These are phyloP conservation scores for Synanceia verrucosa DNA, from an alignment of 2,797 vertebrate genomes.

Conservation along the genomic window DNA sequence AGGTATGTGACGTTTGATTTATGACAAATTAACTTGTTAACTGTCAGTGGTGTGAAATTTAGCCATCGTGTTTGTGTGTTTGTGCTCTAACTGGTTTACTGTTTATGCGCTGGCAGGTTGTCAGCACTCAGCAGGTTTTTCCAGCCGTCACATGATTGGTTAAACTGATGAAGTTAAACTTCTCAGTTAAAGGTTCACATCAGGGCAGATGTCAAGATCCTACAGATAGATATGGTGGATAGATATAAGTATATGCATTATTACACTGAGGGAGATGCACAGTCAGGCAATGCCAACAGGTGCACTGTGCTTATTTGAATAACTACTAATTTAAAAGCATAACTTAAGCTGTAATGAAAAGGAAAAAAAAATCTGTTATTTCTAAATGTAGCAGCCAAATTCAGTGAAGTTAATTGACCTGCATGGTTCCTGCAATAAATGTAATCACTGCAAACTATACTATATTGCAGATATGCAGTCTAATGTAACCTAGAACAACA, in stretches of 20 bases:
- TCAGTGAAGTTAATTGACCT: neutral
- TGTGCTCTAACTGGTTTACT: neutral
- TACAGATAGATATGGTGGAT: neutral
- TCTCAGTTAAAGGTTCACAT: neutral
- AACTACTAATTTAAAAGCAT: neutral
- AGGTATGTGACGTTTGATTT: slow-evolving; percentile 61
- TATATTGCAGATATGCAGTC: neutral
- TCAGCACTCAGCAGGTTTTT: slow-evolving; percentile 16
- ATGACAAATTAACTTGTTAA: neutral
- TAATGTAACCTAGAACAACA: neutral
- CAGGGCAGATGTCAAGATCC: neutral
- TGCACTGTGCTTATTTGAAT: neutral
- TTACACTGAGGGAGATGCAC: neutral
- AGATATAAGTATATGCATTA: neutral
- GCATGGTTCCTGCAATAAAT: neutral
- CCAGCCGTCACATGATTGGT: slow-evolving; percentile 49
- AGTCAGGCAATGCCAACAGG: neutral
- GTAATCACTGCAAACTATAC: too few species aligned
- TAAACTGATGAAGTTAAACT: neutral
- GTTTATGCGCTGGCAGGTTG: neutral
- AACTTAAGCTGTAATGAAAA: neutral
- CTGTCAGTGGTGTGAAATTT: neutral
- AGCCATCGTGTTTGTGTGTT: neutral
- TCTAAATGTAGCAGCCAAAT: neutral
- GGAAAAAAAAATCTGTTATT: neutral